A percentile compares a stretch with the other conserved stretches of the same genome.
Evolutionary conservation across 2,113 vertebrate species (phyloP).

Genomic region (Oenanthe melanoleuca): DNA sequence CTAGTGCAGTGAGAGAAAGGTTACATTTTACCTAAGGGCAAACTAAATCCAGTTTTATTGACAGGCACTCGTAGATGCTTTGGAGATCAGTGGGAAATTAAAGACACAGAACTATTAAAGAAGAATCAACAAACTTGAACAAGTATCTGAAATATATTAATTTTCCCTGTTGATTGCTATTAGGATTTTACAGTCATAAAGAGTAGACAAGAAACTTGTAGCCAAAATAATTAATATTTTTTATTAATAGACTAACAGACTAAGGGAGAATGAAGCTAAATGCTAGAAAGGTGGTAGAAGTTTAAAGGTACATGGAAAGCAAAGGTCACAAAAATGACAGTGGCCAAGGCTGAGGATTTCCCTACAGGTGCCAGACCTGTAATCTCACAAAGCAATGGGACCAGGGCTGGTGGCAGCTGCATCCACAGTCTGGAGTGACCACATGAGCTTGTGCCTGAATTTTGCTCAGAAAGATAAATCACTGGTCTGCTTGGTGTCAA

Average conservation of each 20-base stretch:
- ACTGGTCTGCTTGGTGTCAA: background rate
- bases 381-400: rapidly evolving
- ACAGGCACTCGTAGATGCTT: background rate
- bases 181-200: background rate
- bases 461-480: background rate
- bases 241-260: background rate
- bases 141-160: background rate
- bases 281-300: background rate
- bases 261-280: background rate
- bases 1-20: constrained; percentile 38
- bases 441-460: background rate
- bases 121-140: background rate
- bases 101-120: background rate
- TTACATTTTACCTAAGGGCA: constrained; percentile 31
- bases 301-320: background rate
- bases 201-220: background rate
- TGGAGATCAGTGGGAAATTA: constrained; percentile 15
- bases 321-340: background rate
- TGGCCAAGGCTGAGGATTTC: background rate
- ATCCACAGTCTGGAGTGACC: background rate
- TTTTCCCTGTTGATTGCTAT: background rate
- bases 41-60: constrained; percentile 40
- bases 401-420: background rate
- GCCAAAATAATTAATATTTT: background rate
- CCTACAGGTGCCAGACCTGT: background rate